Evolutionary conservation across 2,113 vertebrate species (phyloP).

Genomic region (Bujurquina vittata): DNA sequence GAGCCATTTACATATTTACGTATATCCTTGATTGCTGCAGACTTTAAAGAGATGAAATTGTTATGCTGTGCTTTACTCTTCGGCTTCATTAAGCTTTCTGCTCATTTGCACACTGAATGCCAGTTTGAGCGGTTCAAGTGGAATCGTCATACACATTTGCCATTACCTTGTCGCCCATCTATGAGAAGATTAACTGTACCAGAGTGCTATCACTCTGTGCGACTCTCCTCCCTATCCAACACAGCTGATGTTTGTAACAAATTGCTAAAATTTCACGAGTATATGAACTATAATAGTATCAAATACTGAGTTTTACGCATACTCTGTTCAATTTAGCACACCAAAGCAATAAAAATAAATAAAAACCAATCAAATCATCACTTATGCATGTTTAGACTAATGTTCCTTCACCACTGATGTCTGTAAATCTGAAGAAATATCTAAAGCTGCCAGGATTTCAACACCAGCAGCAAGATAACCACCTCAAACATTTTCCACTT

Average conservation of each 20-base stretch:
- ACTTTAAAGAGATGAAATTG: not conserved
- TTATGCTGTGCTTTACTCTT: not conserved
- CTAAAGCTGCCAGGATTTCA: not conserved
- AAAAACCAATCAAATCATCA: not conserved
- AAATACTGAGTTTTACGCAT: not conserved
- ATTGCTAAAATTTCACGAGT: not conserved
- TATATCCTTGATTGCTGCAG: not conserved
- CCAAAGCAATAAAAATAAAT: not conserved
- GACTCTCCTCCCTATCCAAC: not conserved
- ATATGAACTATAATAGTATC: not conserved
- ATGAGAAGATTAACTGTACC: not conserved
- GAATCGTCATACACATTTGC: not conserved
- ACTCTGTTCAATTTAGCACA: not conserved
- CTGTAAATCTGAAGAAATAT: constrained; percentile 1
- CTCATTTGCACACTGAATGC: not conserved
- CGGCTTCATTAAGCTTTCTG: constrained; percentile 6
- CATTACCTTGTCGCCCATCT: not conserved
- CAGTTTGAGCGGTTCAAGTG: not conserved
- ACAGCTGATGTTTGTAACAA: not conserved
- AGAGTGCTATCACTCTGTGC: not conserved
- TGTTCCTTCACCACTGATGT: not conserved
- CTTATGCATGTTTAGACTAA: not conserved
- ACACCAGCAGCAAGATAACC: not conserved
- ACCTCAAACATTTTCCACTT: not conserved
- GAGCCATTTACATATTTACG: not conserved